Base-by-base conservation (phyloP, 1,140 invertebrate species). In the Leptinotarsa lineolata region DNA sequence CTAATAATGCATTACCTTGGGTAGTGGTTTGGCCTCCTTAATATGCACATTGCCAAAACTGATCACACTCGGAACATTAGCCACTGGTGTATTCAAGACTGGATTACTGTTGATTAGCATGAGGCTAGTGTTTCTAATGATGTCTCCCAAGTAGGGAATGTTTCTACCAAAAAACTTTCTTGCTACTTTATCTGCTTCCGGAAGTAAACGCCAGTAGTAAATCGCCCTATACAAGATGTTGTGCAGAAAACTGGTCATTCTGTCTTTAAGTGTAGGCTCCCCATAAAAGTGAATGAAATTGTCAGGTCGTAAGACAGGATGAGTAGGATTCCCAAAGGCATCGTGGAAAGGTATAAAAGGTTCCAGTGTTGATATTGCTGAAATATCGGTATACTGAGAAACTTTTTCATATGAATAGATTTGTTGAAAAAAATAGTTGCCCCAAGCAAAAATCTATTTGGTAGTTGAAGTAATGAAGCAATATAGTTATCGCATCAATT, bases 51-150 rank as follows among this genome's bases (percentile, higher is more conserved):
- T 85, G 44, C 85, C 85, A 46, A 88, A 78, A 72, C 85, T 82
- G 39, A 88, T 78, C 2, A 88, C 79, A 66, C 76, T 82, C 61
- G 87, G 86, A 8, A 86, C 83, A 13, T 84, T 80, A 16, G 88
- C 84, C 63, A 84, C 81, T 64, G 84, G 82, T 54, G 82, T 81
- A 70, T 84, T 78, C 72, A 87, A 83, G 20, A 85, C 79, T 2
- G 84, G 83, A 82, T 88, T 84, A 8, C 77, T 78, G 79, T 88
- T 88, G 0, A 86, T 69, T 65, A 91, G 85, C 15, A 89, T 64
- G 76, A 91, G 76, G 70, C 86, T 85, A 1, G 87, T 81, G 77
- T 87, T 86, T 59, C 82, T 81, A 21, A 81, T 76, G 4, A 90
- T 74, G 24, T 89, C 85, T 4, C 81, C 76, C 3, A 89, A 78